Conservation (phyloP, 2,797 vertebrate genomes). For the Acridotheres tristis region DNA sequence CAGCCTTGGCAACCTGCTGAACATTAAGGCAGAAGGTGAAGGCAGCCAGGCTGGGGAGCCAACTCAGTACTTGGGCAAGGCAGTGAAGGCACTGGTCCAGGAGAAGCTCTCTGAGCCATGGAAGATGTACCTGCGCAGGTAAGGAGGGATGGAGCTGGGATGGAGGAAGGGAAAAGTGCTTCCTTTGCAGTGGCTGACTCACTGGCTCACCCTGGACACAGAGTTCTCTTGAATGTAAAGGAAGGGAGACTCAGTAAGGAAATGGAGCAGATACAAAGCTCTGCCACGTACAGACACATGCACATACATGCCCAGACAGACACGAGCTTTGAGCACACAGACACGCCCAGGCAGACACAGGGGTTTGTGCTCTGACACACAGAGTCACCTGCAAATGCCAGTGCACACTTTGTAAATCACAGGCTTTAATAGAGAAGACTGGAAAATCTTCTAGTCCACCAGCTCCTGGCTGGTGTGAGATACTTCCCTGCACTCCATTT, state of each 20-base stretch:
- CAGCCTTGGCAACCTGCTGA: constrained; percentile 86
- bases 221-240: not conserved
- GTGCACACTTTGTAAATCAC: not conserved
- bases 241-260: not conserved
- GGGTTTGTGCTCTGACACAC: not conserved
- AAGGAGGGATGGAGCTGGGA: not conserved
- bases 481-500: not conserved
- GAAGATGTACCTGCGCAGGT: constrained; percentile 97
- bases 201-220: not conserved
- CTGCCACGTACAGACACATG: not conserved
- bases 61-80: constrained; percentile 87
- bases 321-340: not conserved
- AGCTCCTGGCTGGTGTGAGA: not conserved
- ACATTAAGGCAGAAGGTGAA: constrained; percentile 88
- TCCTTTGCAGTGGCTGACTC: not conserved
- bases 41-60: constrained; percentile 80
- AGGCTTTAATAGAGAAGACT: not conserved
- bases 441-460: not conserved
- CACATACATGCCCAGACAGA: constrained; percentile 25
- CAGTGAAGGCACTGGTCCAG: constrained; percentile 85
- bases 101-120: constrained; percentile 91
- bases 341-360: not conserved
- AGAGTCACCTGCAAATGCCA: not conserved
- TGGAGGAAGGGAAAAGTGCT: not conserved
- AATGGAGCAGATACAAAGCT: constrained; percentile 17